A percentile compares a stretch with the other conserved stretches of the same genome.
Conservation (phyloP, 2,113 vertebrate species). For the Nesogale talazaci region DNA sequence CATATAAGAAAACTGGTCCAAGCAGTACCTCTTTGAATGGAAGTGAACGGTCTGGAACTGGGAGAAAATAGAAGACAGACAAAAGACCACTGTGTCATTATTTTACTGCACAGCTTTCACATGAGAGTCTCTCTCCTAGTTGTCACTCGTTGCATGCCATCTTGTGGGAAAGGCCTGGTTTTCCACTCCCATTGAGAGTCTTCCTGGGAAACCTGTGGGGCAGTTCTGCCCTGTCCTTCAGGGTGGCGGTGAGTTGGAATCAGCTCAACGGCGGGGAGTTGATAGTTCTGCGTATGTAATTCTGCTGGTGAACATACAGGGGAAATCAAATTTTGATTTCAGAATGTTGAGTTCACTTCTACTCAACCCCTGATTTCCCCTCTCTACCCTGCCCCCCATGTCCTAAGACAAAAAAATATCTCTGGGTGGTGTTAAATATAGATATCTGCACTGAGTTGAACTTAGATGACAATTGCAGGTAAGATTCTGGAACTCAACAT, state of each 20-base stretch:
- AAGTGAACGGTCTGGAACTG: not conserved
- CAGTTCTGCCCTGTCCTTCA: too few relatives aligned
- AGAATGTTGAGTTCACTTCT: not conserved
- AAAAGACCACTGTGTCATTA: not conserved
- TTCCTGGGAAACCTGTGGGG: too few relatives aligned
- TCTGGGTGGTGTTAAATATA: not conserved
- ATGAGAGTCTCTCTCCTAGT: not conserved
- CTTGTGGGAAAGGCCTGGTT: too few relatives aligned
- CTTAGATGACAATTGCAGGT: not conserved
- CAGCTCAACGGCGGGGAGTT: too few relatives aligned
- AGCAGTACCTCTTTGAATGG: not conserved
- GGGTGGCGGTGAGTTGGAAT: too few relatives aligned
- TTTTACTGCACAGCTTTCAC: not conserved
- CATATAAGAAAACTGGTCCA: not conserved
- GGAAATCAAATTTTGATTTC: not conserved
- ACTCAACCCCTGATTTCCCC: not conserved
- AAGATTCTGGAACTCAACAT: conserved; percentile 18
- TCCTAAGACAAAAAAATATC: not conserved
- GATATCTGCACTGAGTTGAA: not conserved
- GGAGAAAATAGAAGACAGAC: not conserved
- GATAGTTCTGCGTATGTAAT: not conserved
- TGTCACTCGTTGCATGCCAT: too few relatives aligned
- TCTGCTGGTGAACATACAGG: not conserved
- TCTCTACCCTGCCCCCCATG: not conserved
- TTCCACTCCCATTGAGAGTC: too few relatives aligned